Evolutionary conservation across 2,797 vertebrate species (phyloP).

Genomic region (Myotis myotis): DNA sequence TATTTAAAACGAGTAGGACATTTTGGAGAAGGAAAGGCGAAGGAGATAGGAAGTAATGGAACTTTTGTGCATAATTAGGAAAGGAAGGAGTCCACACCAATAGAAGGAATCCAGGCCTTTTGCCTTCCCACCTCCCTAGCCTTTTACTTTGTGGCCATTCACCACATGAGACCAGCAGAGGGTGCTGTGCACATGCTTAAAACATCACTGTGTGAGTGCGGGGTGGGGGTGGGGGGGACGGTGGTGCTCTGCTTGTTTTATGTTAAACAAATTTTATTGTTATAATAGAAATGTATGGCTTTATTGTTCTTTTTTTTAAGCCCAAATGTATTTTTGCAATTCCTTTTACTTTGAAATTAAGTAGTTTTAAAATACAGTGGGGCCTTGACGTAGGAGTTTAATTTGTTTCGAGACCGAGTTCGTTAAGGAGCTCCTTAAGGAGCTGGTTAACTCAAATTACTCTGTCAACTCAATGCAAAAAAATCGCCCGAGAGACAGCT

Average conservation of each 20-base stretch:
- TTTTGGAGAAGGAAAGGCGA: background rate
- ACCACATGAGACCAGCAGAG: background rate
- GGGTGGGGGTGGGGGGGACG: background rate
- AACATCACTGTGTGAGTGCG: too few relatives aligned
- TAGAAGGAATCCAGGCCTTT: rapidly evolving
- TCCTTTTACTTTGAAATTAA: slow-evolving; percentile 50
- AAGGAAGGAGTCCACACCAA: background rate
- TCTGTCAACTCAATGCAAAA: too few relatives aligned
- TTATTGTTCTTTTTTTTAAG: background rate
- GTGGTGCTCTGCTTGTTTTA: background rate
- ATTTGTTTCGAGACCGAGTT: too few relatives aligned
- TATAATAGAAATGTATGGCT: background rate
- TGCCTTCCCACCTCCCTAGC: background rate
- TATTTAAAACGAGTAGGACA: background rate
- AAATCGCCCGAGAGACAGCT: too few relatives aligned
- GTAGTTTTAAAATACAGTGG: slow-evolving; percentile 51
- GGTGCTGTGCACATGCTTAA: background rate
- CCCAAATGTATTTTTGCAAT: background rate
- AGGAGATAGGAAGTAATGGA: background rate
- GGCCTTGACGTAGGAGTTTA: too few relatives aligned
- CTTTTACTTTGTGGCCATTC: background rate
- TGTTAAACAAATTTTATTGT: background rate
- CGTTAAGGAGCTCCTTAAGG: too few relatives aligned
- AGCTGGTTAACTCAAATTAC: too few relatives aligned
- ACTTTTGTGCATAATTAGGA: background rate